phyloP scores from a whole-genome alignment of 37 sponge, comb jelly and placozoan genomes.

The Oscarella lobularis region DNA sequence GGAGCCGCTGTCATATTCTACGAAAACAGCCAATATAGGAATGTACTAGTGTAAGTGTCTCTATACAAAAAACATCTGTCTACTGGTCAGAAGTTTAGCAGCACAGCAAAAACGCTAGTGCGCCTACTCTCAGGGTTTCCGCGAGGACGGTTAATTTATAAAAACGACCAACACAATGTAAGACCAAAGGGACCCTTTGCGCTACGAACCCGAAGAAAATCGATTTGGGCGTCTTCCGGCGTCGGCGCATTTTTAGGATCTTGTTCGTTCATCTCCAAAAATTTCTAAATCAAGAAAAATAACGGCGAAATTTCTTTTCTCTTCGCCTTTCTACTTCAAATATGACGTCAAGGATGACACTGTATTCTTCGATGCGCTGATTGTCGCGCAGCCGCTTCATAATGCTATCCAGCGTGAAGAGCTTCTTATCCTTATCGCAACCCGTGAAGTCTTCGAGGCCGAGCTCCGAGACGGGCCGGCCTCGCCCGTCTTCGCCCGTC shows the following conservation, averaged over 20 bases:
- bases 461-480: not conserved
- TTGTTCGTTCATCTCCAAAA: not conserved
- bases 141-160: too few species aligned
- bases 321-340: not conserved
- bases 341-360: not conserved
- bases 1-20: too few species aligned
- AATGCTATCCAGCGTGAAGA: not conserved
- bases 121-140: too few species aligned
- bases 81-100: too few species aligned
- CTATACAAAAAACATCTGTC: too few species aligned
- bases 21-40: too few species aligned
- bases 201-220: too few species aligned
- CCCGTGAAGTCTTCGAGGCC: not conserved
- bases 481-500: not conserved
- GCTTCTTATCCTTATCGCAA: not conserved
- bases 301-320: not conserved
- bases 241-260: not conserved
- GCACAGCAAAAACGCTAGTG: too few species aligned
- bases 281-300: slow-evolving; percentile 16
- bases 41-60: too few species aligned
- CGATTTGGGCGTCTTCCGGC: not conserved
- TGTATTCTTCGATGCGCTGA: not conserved
- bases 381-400: not conserved
- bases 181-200: too few species aligned
- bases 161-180: too few species aligned